Base-by-base conservation (phyloP, 2,797 vertebrate genomes). In the Pipistrellus nathusii region DNA sequence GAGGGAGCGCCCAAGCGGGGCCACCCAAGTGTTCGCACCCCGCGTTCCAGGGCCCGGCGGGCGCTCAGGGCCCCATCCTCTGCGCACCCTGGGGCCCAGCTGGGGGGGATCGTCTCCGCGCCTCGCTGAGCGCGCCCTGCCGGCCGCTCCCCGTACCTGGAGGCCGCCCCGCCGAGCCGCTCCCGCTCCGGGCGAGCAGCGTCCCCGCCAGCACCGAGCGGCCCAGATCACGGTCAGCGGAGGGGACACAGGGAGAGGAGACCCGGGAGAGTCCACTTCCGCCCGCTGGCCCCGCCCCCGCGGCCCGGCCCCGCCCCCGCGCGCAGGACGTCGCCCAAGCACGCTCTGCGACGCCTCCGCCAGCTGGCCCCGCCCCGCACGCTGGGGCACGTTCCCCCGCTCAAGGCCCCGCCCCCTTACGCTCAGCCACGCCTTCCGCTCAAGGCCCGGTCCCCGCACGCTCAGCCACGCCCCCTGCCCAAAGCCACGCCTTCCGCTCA, bases 231-330 rank as follows among this genome's bases (percentile, higher is more conserved):
- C 4, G 23, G 55, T 59, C 55, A 10, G 20, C n/a, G 0, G 0
- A 3, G 0, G 0, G 10, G 32, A 3, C 0, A 0, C 3, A 0
- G 0, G 0, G 1, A 5, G 0, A 55, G 0, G 38, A n/a, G 1
- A 12, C 18, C 5, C 2, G 0, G 0, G 4, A 41, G 25, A 8
- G 3, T 41, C 41, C 20, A 41, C 57, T 82, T 1, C 72, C 17
- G 25, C 25, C 27, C 3, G 3, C 27, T 5, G 18, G 57, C 57
- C 57, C 25, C 25, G 5, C 57, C 11, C 12, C 57, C 57, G 57
- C 57, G 13, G 57, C 57, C 57, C 0, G 25, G 77, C 48, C 14
- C 13, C 59, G 14, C 84, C 41, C 57, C 44, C 78, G 13, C 20
- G 38, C 13, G 8, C 17, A 30, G 0, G 27, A 21, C 21, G 32